Evolutionary conservation across 2,888 invertebrate species (phyloP), one percentile per base, ranked within the genome.

Genomic region (Drosophila melanocephala): DNA sequence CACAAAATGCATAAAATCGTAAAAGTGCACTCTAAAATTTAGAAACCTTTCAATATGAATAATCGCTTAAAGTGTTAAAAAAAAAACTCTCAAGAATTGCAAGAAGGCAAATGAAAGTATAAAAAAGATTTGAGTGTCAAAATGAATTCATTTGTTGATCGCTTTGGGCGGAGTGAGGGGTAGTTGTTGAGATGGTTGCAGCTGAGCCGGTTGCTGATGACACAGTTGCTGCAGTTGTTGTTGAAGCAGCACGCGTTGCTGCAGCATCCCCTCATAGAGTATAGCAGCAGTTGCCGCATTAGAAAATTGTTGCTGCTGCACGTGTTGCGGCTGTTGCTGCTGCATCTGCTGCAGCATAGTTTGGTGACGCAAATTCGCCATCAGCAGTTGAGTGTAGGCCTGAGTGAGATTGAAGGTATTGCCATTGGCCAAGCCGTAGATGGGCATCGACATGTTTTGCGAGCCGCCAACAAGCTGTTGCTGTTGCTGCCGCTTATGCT

Each of bases 211-310:
- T 44, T 47, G 4, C 47, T 65, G 69, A 5, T 60, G 39, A 1
- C 19, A 22, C n/a, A 62, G 59, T 33, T 62, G 72, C 5, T 57
- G 47, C 1, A 59, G 47, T 5, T 62, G 66, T 10, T 59, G 59
- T 28, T 59, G 65, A 16, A 28, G 12, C 14, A 53, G 19, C 1
- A 39, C 44, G 3, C 72, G 62, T 39, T 72, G 78, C 51, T 81
- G 78, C 51, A 79, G 2, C 65, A 80, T 57, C 1, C 68, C 68
- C 19, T 79, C 78, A 42, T 72, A 79, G 26, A 79, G 72, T 22
- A 68, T 69, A 3, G 68, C 59, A 33, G 65, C 64, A 39, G 75
- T 56, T 12, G 80, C 58, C 3, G 61, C 61, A 63, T 63, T 77
- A 10, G 56, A 28, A 1, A 7, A 7, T 3, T 62, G 47, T 1